Conservation (phyloP, 2,797 vertebrate species). For the Enteromius mattozi region DNA sequence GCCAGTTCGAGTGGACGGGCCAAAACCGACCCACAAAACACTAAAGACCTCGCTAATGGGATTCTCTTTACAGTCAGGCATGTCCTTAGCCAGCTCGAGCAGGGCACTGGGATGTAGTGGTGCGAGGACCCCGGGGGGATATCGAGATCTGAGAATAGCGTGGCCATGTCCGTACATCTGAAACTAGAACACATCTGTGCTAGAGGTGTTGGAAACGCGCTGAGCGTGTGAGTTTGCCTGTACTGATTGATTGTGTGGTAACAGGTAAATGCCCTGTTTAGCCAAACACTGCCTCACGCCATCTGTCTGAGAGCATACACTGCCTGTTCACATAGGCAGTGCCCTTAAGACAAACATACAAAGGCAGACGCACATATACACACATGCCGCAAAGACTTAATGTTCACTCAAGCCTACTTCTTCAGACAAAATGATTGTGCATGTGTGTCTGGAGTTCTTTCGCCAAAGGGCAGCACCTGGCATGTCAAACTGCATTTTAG, state of each 20-base stretch:
- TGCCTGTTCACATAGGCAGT: slow-evolving; percentile 48
- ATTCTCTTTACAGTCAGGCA: slow-evolving; percentile 56
- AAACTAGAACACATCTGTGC: slow-evolving; percentile 51
- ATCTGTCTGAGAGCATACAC: slow-evolving; percentile 48
- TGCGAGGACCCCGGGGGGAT: not conserved
- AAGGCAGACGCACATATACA: slow-evolving; percentile 28
- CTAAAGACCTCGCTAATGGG: slow-evolving; percentile 58
- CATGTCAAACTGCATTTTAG: slow-evolving; percentile 45
- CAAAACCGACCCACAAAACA: slow-evolving; percentile 49
- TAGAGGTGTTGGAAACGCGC: slow-evolving; percentile 32
- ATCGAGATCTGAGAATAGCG: slow-evolving; percentile 38
- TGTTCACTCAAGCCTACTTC: slow-evolving; percentile 33
- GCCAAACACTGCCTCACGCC: slow-evolving; percentile 45
- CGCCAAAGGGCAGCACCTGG: slow-evolving; percentile 37
- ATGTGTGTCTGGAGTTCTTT: slow-evolving; percentile 2
- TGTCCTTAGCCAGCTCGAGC: slow-evolving; percentile 46
- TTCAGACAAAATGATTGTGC: slow-evolving; percentile 12
- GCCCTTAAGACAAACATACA: slow-evolving; percentile 66
- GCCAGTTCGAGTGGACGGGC: slow-evolving; percentile 49
- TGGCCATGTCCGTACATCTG: not conserved
- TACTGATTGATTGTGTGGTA: slow-evolving; percentile 56
- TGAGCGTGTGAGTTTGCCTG: slow-evolving; percentile 39
- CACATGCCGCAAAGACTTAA: slow-evolving; percentile 40
- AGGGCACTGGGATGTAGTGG: slow-evolving; percentile 21
- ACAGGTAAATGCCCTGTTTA: slow-evolving; percentile 56